These are phyloP conservation scores for Camponotus vicinus DNA, from an alignment of 1,140 invertebrate genomes.

Conservation along the genomic window DNA sequence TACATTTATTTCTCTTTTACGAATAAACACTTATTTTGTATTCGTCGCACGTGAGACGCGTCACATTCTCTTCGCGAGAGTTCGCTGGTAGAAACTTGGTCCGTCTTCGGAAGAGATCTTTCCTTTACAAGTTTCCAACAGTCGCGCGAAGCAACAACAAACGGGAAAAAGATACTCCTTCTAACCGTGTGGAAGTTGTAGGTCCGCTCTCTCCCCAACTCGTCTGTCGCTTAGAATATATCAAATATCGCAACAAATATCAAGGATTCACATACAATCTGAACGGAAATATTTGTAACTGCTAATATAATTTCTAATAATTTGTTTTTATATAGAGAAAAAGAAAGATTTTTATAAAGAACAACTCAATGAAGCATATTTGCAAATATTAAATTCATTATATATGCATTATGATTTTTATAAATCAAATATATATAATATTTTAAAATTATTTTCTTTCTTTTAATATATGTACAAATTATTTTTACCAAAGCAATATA, in stretches of 20 bases:
- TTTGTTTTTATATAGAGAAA: not conserved
- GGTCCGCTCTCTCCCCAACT: not conserved
- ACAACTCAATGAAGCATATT: not conserved
- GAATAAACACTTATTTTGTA: conserved; percentile 60
- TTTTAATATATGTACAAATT: no score
- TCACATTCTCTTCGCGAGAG: conserved; percentile 45
- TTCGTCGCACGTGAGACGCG: conserved; percentile 44
- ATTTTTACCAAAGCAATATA: no score
- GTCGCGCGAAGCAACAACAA: conserved; percentile 48
- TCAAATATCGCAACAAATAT: conserved; percentile 40
- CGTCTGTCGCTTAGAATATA: conserved; percentile 16
- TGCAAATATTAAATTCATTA: not conserved
- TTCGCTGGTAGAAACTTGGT: conserved; percentile 41
- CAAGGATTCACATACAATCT: conserved; percentile 30
- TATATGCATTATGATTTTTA: not conserved
- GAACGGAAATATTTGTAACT: conserved; percentile 6
- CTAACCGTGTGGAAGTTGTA: not conserved
- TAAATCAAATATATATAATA: conserved; percentile 2
- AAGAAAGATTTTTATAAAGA: not conserved
- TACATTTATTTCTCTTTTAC: conserved; percentile 36
- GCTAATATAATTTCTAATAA: not conserved
- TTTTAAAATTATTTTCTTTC: not conserved
- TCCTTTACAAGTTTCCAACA: conserved; percentile 56
- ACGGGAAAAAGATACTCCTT: conserved; percentile 46
- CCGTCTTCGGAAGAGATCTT: conserved; percentile 35